Conservation (phyloP, 2,797 vertebrate genomes). For the Phalanger gymnotis region DNA sequence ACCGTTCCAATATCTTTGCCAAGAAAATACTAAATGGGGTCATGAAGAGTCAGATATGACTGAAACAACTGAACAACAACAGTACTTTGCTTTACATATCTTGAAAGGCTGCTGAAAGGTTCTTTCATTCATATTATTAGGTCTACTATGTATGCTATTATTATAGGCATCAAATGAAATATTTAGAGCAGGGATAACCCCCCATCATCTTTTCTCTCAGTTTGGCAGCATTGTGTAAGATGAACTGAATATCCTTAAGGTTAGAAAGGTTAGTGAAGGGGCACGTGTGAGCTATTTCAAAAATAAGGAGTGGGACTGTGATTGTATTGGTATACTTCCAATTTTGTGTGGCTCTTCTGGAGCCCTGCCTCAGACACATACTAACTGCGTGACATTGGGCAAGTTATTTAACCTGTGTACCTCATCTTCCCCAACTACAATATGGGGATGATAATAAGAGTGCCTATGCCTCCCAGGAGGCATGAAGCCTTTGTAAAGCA, state of each 20-base stretch:
- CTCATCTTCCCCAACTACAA: neutral
- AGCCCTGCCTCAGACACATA: neutral
- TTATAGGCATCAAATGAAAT: neutral
- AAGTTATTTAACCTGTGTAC: neutral
- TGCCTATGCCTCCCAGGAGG: neutral
- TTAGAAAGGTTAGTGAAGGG: neutral
- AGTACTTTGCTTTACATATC: neutral
- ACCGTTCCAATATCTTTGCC: neutral
- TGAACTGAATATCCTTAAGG: neutral
- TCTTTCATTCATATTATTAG: neutral
- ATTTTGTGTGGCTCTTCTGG: neutral
- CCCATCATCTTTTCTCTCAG: neutral
- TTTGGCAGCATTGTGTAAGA: neutral
- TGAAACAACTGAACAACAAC: neutral
- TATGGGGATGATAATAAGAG: neutral
- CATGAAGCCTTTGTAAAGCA: neutral
- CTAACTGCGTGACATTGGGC: neutral
- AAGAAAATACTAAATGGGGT: neutral
- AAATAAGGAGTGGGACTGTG: neutral
- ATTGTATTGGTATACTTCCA: neutral
- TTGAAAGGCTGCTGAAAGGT: neutral
- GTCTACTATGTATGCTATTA: neutral
- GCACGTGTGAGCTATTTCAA: neutral
- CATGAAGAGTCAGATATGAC: neutral
- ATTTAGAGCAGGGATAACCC: neutral